Conservation (phyloP, 1,140 invertebrate species). For the Panagrolaimus sp. region DNA sequence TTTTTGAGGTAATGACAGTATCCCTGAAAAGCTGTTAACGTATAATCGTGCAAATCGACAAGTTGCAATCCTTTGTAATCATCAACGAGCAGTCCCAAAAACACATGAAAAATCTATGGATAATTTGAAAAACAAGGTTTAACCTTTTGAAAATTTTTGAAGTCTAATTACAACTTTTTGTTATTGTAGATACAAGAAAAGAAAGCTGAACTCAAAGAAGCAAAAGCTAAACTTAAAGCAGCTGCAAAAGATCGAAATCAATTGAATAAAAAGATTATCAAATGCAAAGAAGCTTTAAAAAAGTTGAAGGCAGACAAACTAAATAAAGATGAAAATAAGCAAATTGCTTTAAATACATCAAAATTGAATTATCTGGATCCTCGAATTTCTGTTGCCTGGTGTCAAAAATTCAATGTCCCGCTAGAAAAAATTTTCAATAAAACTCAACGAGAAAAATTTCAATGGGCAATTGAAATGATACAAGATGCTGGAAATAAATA, state of each 20-base stretch:
- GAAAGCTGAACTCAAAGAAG: constrained; percentile 75
- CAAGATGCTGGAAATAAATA: constrained; percentile 68
- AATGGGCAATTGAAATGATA: constrained; percentile 99
- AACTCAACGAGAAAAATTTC: constrained; percentile 96
- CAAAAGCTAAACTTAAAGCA: constrained; percentile 72
- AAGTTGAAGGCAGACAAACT: constrained; percentile 93
- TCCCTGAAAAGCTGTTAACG: constrained; percentile 64
- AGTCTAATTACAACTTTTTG: not conserved
- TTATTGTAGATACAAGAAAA: constrained; percentile 76
- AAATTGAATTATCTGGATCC: constrained; percentile 99
- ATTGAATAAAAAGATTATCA: constrained; percentile 79
- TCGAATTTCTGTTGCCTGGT: constrained; percentile 96
- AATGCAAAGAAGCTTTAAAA: constrained; percentile 79
- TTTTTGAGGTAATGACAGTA: constrained; percentile 47
- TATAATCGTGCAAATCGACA: constrained; percentile 97
- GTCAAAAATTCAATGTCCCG: constrained; percentile 89
- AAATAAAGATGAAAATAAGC: constrained; percentile 98
- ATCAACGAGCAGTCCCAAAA: constrained; percentile 92
- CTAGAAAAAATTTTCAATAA: constrained; percentile 99
- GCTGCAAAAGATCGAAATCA: constrained; percentile 67
- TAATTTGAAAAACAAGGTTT: constrained; percentile 80
- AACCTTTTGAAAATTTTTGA: constrained; percentile 18
- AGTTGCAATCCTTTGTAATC: constrained; percentile 98
- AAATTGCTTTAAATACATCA: constrained; percentile 94
- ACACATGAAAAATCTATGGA: constrained; percentile 98